Conservation (phyloP, 2,888 invertebrate species). For the Drosophila villosipedis region DNA sequence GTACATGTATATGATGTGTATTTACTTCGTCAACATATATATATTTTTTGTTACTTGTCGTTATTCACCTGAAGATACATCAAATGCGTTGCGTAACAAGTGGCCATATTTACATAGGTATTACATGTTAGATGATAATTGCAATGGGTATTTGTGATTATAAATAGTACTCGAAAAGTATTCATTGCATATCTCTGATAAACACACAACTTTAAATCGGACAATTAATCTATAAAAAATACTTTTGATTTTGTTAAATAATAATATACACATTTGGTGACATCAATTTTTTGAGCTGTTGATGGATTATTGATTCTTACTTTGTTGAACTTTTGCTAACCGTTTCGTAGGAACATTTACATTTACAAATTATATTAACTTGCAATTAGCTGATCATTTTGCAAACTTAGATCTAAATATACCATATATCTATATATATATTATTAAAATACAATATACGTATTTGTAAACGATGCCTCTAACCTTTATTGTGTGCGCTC, state of each 20-base stretch:
- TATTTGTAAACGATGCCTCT: slow-evolving; percentile 43
- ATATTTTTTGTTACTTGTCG: slow-evolving; percentile 25
- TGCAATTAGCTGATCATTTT: slow-evolving; percentile 59
- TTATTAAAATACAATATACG: slow-evolving; percentile 24
- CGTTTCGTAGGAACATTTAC: slow-evolving; percentile 71
- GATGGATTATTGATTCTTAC: slow-evolving; percentile 66
- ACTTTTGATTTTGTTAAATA: slow-evolving; percentile 3
- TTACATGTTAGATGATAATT: slow-evolving; percentile 1
- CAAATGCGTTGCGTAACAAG: slow-evolving; percentile 36
- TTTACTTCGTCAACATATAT: slow-evolving; percentile 34
- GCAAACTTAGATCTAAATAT: slow-evolving; percentile 43
- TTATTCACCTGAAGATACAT: slow-evolving; percentile 8
- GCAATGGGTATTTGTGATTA: slow-evolving; percentile 18
- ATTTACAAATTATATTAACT: slow-evolving; percentile 57
- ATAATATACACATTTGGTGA: slow-evolving; percentile 25
- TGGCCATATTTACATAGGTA: slow-evolving; percentile 7
- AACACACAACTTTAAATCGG: slow-evolving; percentile 21
- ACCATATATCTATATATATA: slow-evolving; percentile 14
- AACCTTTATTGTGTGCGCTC: slow-evolving; percentile 2
- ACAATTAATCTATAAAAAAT: slow-evolving; percentile 22
- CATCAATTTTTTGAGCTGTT: slow-evolving; percentile 47
- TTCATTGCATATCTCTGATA: slow-evolving; percentile 19
- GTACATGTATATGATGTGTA: slow-evolving; percentile 37
- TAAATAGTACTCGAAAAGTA: not conserved
- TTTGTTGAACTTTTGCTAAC: slow-evolving; percentile 78